phyloP scores from a whole-genome alignment of 2,888 invertebrate genomes.

The Acanthacorydalis orientalis region DNA sequence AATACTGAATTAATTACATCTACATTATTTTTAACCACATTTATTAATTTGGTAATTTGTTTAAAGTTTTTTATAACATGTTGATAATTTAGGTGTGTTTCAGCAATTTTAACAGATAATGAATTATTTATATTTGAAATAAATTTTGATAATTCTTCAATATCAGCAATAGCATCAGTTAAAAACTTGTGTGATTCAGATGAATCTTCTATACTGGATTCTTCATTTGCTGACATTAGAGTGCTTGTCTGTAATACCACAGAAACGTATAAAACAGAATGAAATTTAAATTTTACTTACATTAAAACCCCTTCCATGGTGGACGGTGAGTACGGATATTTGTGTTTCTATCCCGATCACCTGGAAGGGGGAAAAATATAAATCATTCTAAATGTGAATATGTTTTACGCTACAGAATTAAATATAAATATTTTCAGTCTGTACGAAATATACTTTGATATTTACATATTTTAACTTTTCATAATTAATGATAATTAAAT shows the following conservation, averaged over 20 bases:
- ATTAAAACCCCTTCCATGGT: slow-evolving; percentile 2
- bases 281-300: slow-evolving; percentile 1
- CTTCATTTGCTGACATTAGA: not conserved
- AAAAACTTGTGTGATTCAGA: not conserved
- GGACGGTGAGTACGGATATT: too few species aligned
- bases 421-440: too few species aligned
- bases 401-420: too few species aligned
- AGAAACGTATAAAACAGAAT: not conserved
- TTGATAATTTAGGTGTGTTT: not conserved
- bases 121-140: not conserved
- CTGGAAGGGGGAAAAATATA: slow-evolving; percentile 3
- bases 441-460: too few species aligned
- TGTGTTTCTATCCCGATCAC: not conserved
- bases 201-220: not conserved
- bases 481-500: too few species aligned
- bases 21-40: not conserved
- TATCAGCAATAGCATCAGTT: not conserved
- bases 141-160: not conserved
- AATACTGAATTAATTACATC: not conserved
- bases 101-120: not conserved
- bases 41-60: not conserved
- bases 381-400: not conserved
- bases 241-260: not conserved
- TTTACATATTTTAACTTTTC: too few species aligned
- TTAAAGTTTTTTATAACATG: not conserved